A percentile compares a stretch with the other conserved stretches of the same genome.
Evolutionary conservation across 2,113 vertebrate species (phyloP).

Genomic region (Jacana jacana): DNA sequence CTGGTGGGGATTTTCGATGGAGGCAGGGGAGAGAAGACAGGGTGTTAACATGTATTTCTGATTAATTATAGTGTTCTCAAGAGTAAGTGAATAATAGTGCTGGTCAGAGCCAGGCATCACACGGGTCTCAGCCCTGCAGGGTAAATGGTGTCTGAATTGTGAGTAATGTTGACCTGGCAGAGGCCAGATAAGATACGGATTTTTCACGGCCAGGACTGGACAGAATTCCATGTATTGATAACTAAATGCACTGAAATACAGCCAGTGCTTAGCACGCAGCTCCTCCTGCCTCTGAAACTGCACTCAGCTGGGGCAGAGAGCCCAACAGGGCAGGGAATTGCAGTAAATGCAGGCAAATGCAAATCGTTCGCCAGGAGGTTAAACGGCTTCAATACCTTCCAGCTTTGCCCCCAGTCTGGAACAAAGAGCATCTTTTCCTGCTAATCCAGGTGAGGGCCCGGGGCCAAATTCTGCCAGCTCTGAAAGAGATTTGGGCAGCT

Average conservation of each 20-base stretch:
- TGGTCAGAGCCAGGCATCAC: slow-evolving; percentile 69
- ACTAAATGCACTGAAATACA: slow-evolving; percentile 18
- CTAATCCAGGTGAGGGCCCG: not conserved
- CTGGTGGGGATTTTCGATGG: slow-evolving; percentile 49
- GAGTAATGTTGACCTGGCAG: slow-evolving; percentile 68
- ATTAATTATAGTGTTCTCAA: slow-evolving; percentile 63
- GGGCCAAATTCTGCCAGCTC: not conserved
- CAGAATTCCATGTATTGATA: slow-evolving; percentile 60
- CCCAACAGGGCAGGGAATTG: not conserved
- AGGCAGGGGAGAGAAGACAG: slow-evolving; percentile 56
- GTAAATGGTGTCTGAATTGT: slow-evolving; percentile 68
- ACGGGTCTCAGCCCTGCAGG: slow-evolving; percentile 61
- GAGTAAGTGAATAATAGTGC: slow-evolving; percentile 71
- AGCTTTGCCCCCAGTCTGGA: not conserved
- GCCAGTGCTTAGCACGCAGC: not conserved
- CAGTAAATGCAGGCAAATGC: too few species aligned
- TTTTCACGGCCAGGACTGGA: slow-evolving; percentile 49
- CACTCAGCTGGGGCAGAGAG: not conserved
- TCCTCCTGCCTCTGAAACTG: not conserved
- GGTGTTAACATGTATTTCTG: slow-evolving; percentile 68
- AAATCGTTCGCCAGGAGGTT: not conserved
- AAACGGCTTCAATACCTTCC: not conserved
- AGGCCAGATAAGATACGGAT: slow-evolving; percentile 59
- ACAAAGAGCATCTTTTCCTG: not conserved
- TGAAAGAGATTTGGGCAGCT: not conserved